phyloP scores from a whole-genome alignment of 2,113 vertebrate genomes.

The Archocentrus centrarchus region DNA sequence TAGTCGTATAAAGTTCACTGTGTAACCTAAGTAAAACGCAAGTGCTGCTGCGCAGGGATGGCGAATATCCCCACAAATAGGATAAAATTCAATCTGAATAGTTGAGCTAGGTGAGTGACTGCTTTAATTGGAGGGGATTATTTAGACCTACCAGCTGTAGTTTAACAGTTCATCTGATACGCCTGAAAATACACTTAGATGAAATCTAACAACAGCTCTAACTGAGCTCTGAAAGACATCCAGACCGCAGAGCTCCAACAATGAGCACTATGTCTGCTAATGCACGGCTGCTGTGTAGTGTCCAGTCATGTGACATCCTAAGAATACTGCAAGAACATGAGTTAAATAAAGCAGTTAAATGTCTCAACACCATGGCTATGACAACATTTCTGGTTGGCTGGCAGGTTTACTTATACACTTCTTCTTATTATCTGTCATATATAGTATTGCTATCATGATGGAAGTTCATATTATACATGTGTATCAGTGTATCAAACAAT shows the following conservation, averaged over 20 bases:
- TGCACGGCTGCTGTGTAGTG: neutral
- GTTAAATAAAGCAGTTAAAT: neutral
- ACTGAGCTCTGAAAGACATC: neutral
- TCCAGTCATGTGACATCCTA: neutral
- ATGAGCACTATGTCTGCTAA: neutral
- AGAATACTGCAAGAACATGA: fast-evolving
- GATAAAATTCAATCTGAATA: neutral
- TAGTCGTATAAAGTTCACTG: too few relatives aligned
- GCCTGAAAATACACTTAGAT: constrained; percentile 29
- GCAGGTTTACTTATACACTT: neutral
- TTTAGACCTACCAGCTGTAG: neutral
- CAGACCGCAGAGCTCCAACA: neutral
- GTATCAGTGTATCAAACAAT: neutral
- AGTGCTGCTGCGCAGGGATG: too few relatives aligned
- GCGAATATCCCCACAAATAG: too few relatives aligned
- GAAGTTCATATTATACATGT: neutral
- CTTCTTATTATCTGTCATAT: neutral
- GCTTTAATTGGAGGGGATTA: constrained; percentile 34
- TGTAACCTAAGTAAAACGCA: too few relatives aligned
- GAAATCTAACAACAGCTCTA: constrained; percentile 3
- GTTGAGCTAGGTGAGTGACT: neutral
- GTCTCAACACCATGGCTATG: neutral
- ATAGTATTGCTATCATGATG: neutral
- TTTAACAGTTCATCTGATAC: constrained; percentile 14
- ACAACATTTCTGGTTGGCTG: neutral